A percentile compares a stretch with the other conserved stretches of the same genome.
phyloP scores from a whole-genome alignment of 2,888 invertebrate species.

The Panzeria rudis region DNA sequence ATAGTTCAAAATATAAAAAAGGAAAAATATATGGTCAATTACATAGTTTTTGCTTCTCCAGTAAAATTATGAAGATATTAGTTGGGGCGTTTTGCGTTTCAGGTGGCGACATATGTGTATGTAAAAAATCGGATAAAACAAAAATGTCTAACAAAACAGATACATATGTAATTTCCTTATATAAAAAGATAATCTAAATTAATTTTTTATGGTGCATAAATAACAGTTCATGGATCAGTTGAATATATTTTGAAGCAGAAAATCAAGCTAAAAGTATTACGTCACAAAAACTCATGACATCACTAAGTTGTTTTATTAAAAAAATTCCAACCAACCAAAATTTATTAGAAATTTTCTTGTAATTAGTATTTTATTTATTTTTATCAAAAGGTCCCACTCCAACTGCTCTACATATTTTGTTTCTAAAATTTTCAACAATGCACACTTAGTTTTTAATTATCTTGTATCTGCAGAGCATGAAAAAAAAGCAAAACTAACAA shows the following conservation, averaged over 20 bases:
- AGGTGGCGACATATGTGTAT: no score
- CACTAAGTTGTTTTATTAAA: neutral
- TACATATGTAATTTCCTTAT: no score
- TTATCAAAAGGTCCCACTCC: no score
- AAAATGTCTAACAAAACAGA: no score
- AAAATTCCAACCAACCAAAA: neutral
- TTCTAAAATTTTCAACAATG: neutral
- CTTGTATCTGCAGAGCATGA: conserved; percentile 16
- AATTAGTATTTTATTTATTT: neutral
- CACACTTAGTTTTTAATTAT: neutral
- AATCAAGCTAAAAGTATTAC: neutral
- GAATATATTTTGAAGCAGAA: neutral
- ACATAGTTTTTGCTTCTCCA: no score
- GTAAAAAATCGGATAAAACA: no score
- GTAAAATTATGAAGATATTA: no score
- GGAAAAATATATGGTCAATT: no score
- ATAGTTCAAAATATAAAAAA: no score
- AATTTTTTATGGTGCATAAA: neutral
- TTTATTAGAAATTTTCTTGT: neutral
- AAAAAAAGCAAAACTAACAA: conserved; percentile 15
- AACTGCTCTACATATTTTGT: neutral
- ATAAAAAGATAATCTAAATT: no score
- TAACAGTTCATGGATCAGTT: neutral
- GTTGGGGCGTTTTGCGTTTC: no score
- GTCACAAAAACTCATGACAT: neutral